phyloP scores from a whole-genome alignment of 2,113 vertebrate species.

The Desmodus rotundus region DNA sequence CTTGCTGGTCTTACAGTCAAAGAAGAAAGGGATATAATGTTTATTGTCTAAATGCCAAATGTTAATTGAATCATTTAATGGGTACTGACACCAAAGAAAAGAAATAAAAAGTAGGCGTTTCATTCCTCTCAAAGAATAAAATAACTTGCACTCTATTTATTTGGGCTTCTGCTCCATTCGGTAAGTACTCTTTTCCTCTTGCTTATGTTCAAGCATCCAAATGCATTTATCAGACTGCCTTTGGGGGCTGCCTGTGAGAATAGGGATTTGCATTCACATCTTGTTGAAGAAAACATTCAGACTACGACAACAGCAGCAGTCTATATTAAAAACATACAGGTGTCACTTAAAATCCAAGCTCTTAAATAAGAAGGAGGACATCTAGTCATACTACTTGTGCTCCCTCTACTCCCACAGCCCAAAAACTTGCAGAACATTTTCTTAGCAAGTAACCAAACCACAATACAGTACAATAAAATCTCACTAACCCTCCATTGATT shows the following conservation, averaged over 20 bases:
- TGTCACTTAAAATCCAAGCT: constrained; percentile 23
- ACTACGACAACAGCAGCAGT: background rate
- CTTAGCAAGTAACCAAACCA: background rate
- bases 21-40: background rate
- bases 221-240: constrained; percentile 29
- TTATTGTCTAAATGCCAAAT: background rate
- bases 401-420: background rate
- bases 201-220: constrained; percentile 42
- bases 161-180: background rate
- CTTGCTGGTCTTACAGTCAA: background rate
- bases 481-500: background rate
- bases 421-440: background rate
- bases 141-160: background rate
- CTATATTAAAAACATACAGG: background rate
- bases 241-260: constrained; percentile 8
- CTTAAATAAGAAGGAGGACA: background rate
- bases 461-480: background rate
- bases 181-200: background rate
- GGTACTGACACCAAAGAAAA: background rate
- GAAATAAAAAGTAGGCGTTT: background rate
- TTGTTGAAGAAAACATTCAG: constrained; percentile 30
- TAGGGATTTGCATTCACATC: constrained; percentile 23
- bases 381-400: background rate
- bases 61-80: background rate
- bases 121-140: background rate